Percentiles rank a stretch among this genome's conserved stretches.
These are phyloP conservation scores for Microctenopoma steveboyesi DNA, from an alignment of 2,797 vertebrate species.

Conservation along the genomic window DNA sequence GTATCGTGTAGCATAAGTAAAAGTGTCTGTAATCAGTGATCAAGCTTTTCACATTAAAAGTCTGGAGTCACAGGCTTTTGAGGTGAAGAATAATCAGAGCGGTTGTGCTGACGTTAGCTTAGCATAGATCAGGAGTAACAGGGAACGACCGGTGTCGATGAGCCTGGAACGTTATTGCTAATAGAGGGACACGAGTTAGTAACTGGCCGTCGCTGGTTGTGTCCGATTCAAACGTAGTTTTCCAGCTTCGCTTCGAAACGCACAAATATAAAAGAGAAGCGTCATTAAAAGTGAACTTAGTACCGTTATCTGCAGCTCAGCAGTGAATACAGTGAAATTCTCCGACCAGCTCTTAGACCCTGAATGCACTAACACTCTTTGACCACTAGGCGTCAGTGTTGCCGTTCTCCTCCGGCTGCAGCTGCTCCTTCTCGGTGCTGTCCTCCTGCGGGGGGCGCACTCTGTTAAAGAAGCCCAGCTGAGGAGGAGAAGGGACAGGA, in stretches of 20 bases:
- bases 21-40: too few relatives aligned
- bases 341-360: slow-evolving; percentile 36
- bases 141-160: too few relatives aligned
- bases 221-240: background rate
- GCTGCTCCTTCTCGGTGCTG: slow-evolving; percentile 92
- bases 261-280: background rate
- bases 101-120: too few relatives aligned
- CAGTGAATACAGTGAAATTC: slow-evolving; percentile 52
- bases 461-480: slow-evolving; percentile 98
- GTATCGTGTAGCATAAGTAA: too few relatives aligned
- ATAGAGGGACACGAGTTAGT: too few relatives aligned
- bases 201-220: too few relatives aligned
- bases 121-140: too few relatives aligned
- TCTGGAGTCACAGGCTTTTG: too few relatives aligned
- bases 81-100: too few relatives aligned
- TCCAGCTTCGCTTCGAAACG: slow-evolving; percentile 43
- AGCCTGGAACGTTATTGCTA: background rate
- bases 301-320: slow-evolving; percentile 11
- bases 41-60: too few relatives aligned
- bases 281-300: slow-evolving; percentile 3
- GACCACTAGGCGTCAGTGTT: slow-evolving; percentile 88
- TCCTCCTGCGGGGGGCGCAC: slow-evolving; percentile 97
- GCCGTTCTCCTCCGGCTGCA: slow-evolving; percentile 96
- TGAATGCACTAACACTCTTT: slow-evolving; percentile 12
- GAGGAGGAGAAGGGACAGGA: slow-evolving; percentile 5